These are phyloP conservation scores for Etheostoma nigrum DNA, from an alignment of 2,797 vertebrate genomes.

Conservation along the genomic window DNA sequence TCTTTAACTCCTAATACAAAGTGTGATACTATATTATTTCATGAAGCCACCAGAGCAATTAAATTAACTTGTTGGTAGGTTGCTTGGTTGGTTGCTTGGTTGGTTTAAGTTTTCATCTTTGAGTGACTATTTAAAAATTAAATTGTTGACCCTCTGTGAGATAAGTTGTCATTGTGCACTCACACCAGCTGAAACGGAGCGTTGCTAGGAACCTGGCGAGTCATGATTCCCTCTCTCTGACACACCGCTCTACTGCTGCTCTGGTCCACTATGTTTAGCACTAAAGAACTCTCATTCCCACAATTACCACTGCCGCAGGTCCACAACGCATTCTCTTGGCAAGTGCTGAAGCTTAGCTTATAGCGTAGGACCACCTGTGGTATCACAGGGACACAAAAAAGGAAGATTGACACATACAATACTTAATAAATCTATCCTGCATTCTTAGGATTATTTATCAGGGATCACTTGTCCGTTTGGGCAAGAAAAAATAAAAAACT, in stretches of 20 bases:
- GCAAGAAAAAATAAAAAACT: too few species aligned
- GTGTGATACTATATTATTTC: not conserved
- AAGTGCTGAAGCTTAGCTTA: not conserved
- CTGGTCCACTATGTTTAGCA: accelerated
- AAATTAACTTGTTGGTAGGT: too few species aligned
- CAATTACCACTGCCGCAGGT: not conserved
- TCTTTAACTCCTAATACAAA: not conserved
- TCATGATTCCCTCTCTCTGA: conserved; percentile 43
- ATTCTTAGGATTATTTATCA: too few species aligned
- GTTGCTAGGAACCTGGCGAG: not conserved
- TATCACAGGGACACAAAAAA: not conserved
- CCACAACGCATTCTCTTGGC: accelerated
- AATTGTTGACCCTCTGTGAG: too few species aligned
- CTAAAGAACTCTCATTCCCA: not conserved
- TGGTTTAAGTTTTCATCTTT: too few species aligned
- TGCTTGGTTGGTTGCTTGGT: too few species aligned
- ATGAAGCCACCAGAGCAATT: not conserved
- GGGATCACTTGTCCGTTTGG: too few species aligned
- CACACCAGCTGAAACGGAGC: conserved; percentile 32
- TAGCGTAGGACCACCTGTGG: conserved; percentile 61
- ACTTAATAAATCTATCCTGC: too few species aligned
- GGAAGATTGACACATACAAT: too few species aligned
- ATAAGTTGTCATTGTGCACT: conserved; percentile 13
- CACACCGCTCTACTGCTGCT: conserved; percentile 40
- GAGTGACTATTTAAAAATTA: too few species aligned